Base-by-base conservation (phyloP, 2,888 invertebrate species). In the Seira ritae region DNA sequence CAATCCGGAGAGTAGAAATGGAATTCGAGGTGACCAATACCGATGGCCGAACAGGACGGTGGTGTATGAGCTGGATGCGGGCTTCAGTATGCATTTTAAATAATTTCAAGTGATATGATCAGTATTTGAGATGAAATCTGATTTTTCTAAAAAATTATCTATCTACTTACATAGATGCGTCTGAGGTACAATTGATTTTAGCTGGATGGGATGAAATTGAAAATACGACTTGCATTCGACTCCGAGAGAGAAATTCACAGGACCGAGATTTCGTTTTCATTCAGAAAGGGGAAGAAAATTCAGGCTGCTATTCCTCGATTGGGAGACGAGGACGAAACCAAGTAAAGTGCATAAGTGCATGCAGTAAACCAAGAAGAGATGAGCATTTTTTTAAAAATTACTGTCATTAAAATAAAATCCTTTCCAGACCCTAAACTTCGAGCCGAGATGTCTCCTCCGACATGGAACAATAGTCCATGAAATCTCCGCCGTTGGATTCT, bases 401-500 rank as follows among this genome's bases (percentile, higher is more conserved):
- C 4, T 17, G 1, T 19, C 19, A 76, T 22, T 23, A n/a, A 19
- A 24, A 31, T 68, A 8, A 1, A 70, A 20, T 50, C 46, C 19
- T 19, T 23, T 74, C 12, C 92, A 93, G 90, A 91, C 92, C 0
- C 89, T 94, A 20, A 93, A 94, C 88, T 89, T 89, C 92, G 94
- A 79, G 91, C 76, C 86, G 90, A 24, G 66, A 31, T 86, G 84
- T n/a, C 37, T 84, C 23, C 20, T 20, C 76, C 81, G 71, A 23
- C 75, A 66, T 69, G 87, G 86, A 19, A 85, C 84, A 0, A 90
- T 91, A 66, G 89, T 90, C 85, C 91, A 92, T 87, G 91, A 85
- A 60, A 31, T 85, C 88, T 93, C 94, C 66, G 92, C 92, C 31
- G 91, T 91, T 24, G 95, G 95, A 0, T 95, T 95, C 89, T 93